Evolutionary conservation across 1,140 invertebrate species (phyloP), one percentile per base, ranked within the genome.

Genomic region (Carcinoscorpius rotundicauda): DNA sequence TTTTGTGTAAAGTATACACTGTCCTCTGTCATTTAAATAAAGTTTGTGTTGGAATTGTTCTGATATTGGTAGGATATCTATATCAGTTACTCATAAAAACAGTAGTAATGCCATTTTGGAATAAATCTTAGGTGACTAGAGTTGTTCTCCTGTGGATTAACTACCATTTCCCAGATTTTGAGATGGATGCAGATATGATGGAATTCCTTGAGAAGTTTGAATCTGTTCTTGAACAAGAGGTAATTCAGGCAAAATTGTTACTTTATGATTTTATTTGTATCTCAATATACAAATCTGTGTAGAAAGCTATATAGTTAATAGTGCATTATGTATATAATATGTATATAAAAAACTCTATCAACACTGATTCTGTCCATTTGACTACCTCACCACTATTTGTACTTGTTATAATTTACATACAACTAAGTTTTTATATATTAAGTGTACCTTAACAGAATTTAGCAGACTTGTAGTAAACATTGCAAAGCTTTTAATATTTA

Each of bases 111-210:
- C 29, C 29, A 29, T 29, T 29, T 29, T 29, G 0, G 29, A 29
- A 29, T 29, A 29, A 29, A 29, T 71, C 67, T 49, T 66, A 92
- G 74, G 93, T 98, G 1, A 96, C 95, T 0, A 80, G 95, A 64
- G 93, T 99, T 0, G 89, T 99, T 0, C 79, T 98, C 3, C 73
- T 98, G 0, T 99, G 97, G 97, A 95, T 98, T 0, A 98, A 98
- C 76, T 98, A 98, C 78, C 96, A 99, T 80, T 99, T 98, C 74
- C 97, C 94, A 49, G 97, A 99, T 76, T 99, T 99, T 79, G 97
- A 99, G 79, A 94, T 87, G 5, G 89, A 96, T 80, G 86, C 91
- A 51, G 84, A 86, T 52, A 96, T 99, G 93, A 96, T 96, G 85
- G 91, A 94, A 69, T 96, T 97, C 75, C 78, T 99, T 58, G 93